Base-by-base conservation (phyloP, 2,113 vertebrate species). In the Oplegnathus fasciatus region DNA sequence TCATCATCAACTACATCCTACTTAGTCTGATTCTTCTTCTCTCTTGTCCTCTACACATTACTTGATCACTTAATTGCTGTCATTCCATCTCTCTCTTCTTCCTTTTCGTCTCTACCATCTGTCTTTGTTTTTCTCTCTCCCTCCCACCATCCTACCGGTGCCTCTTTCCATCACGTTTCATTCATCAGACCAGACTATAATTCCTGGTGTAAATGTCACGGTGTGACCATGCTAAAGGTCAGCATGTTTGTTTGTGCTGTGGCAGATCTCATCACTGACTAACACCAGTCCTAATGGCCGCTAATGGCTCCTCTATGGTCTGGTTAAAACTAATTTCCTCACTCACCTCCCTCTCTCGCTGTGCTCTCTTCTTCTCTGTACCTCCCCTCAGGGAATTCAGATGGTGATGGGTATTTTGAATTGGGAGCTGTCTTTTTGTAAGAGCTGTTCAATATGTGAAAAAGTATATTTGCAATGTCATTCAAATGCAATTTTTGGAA, bases 171-270 rank as follows among this genome's bases (percentile, higher is more conserved):
- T 90, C 72, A 82, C 54, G 0, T 87, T 86, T 74, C 80, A 88
- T 92, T 91, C 62, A 90, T 90, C 86, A 89, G 83, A 44, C 46
- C 83, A 55, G 85, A 85, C 85, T 82, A 73, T 89, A 87, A 92
- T 91, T 88, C 75, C 64, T 67, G 84, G 65, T 88, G 86, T 92
- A 94, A 94, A 94, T 94, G 94, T 93, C 94, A 93, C 62, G 17
- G 13, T 87, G 86, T 84, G 84, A 88, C 90, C 89, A 83, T 82
- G 75, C 50, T 91, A 94, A 95, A 95, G 94, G 95, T 95, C 94
- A 88, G 77, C 72, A 11, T 94, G 90, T 94, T 94, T 94, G 92
- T 93, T 92, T 94, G 90, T 72, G 86, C 88, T 78, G 80, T 81
- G 78, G 85, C 75, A 75, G 86, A 91, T 92, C 88, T 84, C 88